Base-by-base conservation (phyloP, 1,140 invertebrate species). In the Panagrolaimus sp. region DNA sequence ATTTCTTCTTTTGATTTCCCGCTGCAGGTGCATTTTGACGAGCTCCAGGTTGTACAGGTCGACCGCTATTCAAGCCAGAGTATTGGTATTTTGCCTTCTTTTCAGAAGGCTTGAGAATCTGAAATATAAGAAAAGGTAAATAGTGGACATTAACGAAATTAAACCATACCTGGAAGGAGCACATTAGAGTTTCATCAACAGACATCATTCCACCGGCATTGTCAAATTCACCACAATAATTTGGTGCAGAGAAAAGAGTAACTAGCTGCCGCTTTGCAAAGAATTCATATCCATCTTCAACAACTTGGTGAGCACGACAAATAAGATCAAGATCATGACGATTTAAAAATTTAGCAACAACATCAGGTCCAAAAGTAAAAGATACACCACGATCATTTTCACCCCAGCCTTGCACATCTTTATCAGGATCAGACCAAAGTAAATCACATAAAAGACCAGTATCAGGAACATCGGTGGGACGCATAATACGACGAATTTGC, bases 141-240 rank as follows among this genome's bases (percentile, higher is more conserved):
- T 28, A 67, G 26, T 0, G 8, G 1, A 21, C 21, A 67, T 17
- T 68, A 38, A 38, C 2, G 3, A 58, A 58, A 73, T 1, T 43
- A 71, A 48, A 71, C 10, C 32, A 52, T 28, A 86, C 85, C 84
- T 87, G 86, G 72, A 92, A 98, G 83, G 94, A 97, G 88, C 96
- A 98, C 95, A 98, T 98, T 48, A 98, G 88, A 67, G 94, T 96
- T 84, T 98, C 96, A 86, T 98, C 96, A 52, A 98, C 96, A 76
- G 92, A 95, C 95, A 98, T 99, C 91, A 98, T 97, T 71, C 75
- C 75, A 46, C 96, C 96, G 67, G 96, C 96, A 86, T 99, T 99
- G 84, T 99, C 96, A 84, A 98, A 99, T 87, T 98, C 73, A 65
- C 91, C 91, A 86, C 96, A 98, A 85, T 98, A 99, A 86, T 98